These are phyloP conservation scores for Myotis daubentonii DNA, from an alignment of 2,797 vertebrate species.

Conservation along the genomic window DNA sequence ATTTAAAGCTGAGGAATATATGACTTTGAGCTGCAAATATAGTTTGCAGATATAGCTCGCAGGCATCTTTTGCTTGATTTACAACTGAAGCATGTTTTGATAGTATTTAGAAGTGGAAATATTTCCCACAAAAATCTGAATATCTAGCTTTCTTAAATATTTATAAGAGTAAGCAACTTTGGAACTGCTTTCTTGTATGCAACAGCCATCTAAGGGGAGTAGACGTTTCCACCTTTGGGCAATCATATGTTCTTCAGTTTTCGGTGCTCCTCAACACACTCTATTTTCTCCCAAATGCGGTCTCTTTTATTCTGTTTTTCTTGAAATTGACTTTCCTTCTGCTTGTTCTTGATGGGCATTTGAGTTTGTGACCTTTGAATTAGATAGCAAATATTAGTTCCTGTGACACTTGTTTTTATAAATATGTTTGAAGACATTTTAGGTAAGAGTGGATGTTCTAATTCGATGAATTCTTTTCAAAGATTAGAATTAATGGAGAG, in stretches of 20 bases:
- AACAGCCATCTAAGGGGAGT: background rate
- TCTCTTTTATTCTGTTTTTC: background rate
- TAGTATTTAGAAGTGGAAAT: constrained; percentile 22
- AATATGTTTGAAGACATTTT: background rate
- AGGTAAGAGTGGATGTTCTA: background rate
- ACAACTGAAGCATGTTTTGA: background rate
- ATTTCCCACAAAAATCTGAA: background rate
- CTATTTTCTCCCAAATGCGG: background rate
- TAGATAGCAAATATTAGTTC: background rate
- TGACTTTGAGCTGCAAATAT: background rate
- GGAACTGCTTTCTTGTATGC: background rate
- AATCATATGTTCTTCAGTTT: background rate
- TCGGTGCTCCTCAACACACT: background rate
- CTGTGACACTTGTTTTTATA: background rate
- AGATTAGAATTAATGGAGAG: background rate
- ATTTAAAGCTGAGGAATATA: constrained; percentile 1
- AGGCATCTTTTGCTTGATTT: background rate
- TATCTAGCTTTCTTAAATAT: background rate
- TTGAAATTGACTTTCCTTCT: background rate
- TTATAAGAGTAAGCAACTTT: background rate
- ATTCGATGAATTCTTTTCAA: background rate
- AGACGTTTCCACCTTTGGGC: background rate
- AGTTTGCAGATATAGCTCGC: background rate
- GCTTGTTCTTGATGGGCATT: background rate
- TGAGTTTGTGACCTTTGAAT: constrained; percentile 40